Evolutionary conservation across 2,888 invertebrate species (phyloP).

Genomic region (Cheilosia pagana): DNA sequence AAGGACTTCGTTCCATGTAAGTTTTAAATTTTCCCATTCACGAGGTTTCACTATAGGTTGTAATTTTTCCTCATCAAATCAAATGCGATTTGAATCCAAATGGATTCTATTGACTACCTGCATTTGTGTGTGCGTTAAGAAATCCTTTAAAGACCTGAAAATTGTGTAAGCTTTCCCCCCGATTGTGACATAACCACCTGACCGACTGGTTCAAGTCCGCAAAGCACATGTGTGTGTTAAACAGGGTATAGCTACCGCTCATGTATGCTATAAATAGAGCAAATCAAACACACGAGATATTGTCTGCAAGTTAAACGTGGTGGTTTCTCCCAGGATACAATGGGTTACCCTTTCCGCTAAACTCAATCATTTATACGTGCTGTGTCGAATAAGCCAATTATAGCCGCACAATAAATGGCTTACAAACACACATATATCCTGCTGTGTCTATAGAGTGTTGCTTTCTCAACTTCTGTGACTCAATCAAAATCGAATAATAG

Average conservation of each 20-base stretch:
- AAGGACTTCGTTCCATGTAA: no score
- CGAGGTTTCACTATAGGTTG: no score
- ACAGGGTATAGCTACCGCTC: no score
- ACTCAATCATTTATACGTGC: neutral
- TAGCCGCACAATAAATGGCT: slow-evolving; percentile 2
- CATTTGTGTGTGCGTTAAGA: no score
- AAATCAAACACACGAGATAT: neutral
- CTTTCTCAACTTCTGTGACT: slow-evolving; percentile 10
- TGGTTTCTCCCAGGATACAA: slow-evolving; percentile 20
- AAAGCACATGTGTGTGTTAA: slow-evolving; percentile 20
- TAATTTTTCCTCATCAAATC: no score
- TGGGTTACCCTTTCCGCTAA: neutral
- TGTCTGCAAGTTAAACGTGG: slow-evolving; percentile 8
- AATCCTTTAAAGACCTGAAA: neutral
- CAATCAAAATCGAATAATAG: slow-evolving; percentile 31
- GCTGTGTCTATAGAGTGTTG: neutral
- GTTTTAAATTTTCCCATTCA: no score
- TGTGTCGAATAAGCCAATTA: slow-evolving; percentile 26
- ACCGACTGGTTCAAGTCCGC: slow-evolving; percentile 16
- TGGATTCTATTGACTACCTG: no score
- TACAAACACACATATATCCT: slow-evolving; percentile 9
- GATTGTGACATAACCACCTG: slow-evolving; percentile 42
- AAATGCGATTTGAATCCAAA: no score
- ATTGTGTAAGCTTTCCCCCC: neutral
- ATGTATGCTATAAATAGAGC: slow-evolving; percentile 14